These are phyloP conservation scores for Chrysotoxum bicinctum DNA, from an alignment of 2,888 invertebrate species.

Conservation along the genomic window DNA sequence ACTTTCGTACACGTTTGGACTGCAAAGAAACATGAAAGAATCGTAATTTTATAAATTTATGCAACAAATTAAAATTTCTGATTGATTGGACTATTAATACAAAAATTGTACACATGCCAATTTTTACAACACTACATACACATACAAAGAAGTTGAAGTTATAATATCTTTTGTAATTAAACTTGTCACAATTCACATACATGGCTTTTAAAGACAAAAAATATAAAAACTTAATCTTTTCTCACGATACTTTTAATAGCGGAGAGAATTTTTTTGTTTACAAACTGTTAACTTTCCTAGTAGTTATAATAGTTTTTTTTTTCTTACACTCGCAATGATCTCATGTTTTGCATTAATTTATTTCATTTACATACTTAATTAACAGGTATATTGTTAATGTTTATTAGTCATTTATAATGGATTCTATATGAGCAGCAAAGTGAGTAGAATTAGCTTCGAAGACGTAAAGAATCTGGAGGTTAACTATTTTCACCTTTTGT, in stretches of 20 bases:
- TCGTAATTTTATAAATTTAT: background rate
- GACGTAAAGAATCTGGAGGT: background rate
- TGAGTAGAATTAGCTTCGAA: background rate
- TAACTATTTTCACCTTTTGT: background rate
- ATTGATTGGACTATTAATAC: background rate
- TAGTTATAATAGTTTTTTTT: background rate
- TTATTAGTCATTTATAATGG: slow-evolving; percentile 8
- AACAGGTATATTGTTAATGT: slow-evolving; percentile 10
- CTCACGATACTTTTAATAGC: slow-evolving; percentile 11
- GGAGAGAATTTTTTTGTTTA: background rate
- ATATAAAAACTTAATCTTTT: background rate
- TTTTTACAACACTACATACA: background rate
- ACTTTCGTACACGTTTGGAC: background rate
- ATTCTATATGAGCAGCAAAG: background rate
- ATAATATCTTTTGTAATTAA: background rate
- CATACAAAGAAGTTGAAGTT: background rate
- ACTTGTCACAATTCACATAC: background rate
- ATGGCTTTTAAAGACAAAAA: background rate
- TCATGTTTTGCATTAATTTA: slow-evolving; percentile 30
- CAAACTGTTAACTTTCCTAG: background rate
- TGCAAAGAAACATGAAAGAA: background rate
- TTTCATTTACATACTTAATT: slow-evolving; percentile 31
- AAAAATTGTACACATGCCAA: background rate
- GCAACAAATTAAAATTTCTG: background rate
- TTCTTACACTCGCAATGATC: background rate